Evolutionary conservation across 1,140 invertebrate genomes (phyloP), one percentile per base, ranked within the genome.

Genomic region (Drosophila sproati): DNA sequence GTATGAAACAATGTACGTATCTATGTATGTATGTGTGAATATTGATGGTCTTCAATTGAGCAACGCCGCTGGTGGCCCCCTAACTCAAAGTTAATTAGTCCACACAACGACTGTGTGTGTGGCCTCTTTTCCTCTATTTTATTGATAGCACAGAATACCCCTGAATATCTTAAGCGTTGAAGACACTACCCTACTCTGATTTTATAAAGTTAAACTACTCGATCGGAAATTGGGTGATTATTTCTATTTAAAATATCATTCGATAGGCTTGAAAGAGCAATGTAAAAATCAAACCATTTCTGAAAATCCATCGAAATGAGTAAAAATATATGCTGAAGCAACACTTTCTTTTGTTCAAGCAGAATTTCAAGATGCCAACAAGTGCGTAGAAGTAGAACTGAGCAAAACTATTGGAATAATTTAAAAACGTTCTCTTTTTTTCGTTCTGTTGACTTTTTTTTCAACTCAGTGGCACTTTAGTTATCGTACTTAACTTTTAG

Each of bases 11-110:
- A 20, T 20, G 28, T 45, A 45, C 31, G 55, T 45, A 5, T 10
- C 37, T 28, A 55, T n/a, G 57, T 5, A 35, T 37, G 39, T 43
- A 2, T 12, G 59, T 4, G 48, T 37, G 39, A 51, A 86, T 78
- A 86, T 86, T 82, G 82, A 78, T 80, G 83, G 50, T 61, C 70
- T 63, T 72, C 78, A 83, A 89, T 89, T 88, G 85, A 88, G 71
- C 51, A 62, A 45, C 79, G 52, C 59, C 55, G 69, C 66, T 77
- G 83, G 69, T 88, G 83, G 83, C 61, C 68, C 5, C 47, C 73
- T n/a, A 52, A 51, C 34, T 66, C 77, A 51, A 47, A 73, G 71
- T 88, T 80, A 88, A 88, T 83, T 77, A 88, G 64, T 43, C 12
- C 47, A 7, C 57, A 32, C 68, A 63, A 70, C n/a, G 35, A 20